Base-by-base conservation (phyloP, 2,797 vertebrate genomes). In the Mormyrus hasselquistii region DNA sequence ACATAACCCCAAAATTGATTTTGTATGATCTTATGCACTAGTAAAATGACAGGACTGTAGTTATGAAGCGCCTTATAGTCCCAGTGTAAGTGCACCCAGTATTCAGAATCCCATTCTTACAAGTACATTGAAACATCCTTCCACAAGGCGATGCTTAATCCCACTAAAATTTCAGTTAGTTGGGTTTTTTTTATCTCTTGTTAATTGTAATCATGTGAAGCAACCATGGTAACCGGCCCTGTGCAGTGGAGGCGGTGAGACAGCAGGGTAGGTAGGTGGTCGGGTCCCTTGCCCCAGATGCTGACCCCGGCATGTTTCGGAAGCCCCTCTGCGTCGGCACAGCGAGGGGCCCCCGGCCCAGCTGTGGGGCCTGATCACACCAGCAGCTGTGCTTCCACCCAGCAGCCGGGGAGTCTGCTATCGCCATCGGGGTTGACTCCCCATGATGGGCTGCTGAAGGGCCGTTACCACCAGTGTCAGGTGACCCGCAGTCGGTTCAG, bases 311-410 rank as follows among this genome's bases (percentile, higher is more conserved):
- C 52, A 25, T 47, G 53, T 34, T 50, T 76, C 62, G 25, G 65
- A 53, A 76, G 73, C 47, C 73, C 38, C 50, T 88, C 34, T 29
- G 44, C 69, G 65, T 87, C 25, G 34, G 44, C 38, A 16, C 82
- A 85, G 76, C 29, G 8, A 29, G 69, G 55, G 52, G 69, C 73
- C 8, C 38, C 52, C 57, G n/a, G 44, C 5, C 10, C 79, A 85
- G 57, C 76, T 85, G 87, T 69, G 86, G 22, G 52, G 50, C 47
- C 62, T 90, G 88, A 90, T 90, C 89, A 88, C 87, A 25, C 29
- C n/a, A 90, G 87, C 89, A 90, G 89, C 89, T 90, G 89, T 29
- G 50, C 34, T 76, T 87, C 53, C 79, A 22, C 52, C 55, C 49
- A 10, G 53, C 47, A 79, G 83, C 59, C 62, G 2, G 49, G 57